Percentiles rank a stretch among this genome's conserved stretches.
Evolutionary conservation across 2,797 vertebrate species (phyloP).

Genomic region (Enteromius unitaeniatus): DNA sequence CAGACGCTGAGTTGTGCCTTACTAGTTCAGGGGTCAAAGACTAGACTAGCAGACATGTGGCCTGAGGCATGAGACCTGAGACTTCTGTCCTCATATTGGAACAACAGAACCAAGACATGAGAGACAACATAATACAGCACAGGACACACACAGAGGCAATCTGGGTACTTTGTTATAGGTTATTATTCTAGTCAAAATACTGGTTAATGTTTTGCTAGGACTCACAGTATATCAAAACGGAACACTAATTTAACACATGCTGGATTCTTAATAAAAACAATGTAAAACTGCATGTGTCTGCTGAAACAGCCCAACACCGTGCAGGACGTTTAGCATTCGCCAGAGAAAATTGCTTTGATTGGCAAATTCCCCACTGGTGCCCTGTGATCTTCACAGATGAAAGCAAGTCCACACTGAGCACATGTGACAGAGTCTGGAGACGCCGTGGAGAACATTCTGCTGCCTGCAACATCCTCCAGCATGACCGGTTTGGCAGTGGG

Average conservation of each 20-base stretch:
- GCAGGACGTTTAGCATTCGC: too few species aligned
- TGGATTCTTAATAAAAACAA: not conserved
- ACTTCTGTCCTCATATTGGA: slow-evolving; percentile 7
- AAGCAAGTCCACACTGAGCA: too few species aligned
- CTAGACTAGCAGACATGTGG: slow-evolving; percentile 34
- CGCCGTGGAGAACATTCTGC: too few species aligned
- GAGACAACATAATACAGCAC: not conserved
- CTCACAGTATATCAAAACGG: not conserved
- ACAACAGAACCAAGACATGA: slow-evolving; percentile 11
- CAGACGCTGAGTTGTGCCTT: not conserved
- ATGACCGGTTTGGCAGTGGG: too few species aligned
- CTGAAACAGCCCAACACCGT: too few species aligned
- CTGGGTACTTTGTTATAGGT: not conserved
- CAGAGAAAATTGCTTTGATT: too few species aligned
- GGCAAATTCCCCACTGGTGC: too few species aligned
- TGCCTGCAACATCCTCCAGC: too few species aligned
- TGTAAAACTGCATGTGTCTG: not conserved
- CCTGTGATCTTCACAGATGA: too few species aligned
- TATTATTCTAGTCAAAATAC: not conserved
- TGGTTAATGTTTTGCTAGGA: not conserved
- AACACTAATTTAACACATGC: not conserved
- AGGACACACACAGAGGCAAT: not conserved
- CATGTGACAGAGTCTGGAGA: too few species aligned
- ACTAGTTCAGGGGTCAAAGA: slow-evolving; percentile 16
- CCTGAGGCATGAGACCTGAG: slow-evolving; percentile 28